phyloP scores from a whole-genome alignment of 2,888 invertebrate genomes.

The Metallyticus violacea region DNA sequence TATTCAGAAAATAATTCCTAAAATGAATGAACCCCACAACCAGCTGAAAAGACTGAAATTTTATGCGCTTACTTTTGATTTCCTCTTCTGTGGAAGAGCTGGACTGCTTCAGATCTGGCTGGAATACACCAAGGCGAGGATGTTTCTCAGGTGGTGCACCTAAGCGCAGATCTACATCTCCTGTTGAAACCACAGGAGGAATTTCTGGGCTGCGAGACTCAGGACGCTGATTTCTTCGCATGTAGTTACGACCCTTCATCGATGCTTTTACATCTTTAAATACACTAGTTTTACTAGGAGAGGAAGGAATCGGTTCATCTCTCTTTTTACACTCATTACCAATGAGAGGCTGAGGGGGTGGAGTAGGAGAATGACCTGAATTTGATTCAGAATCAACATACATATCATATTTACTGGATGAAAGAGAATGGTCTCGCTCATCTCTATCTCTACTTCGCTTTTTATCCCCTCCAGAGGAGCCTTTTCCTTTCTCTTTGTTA shows the following conservation, averaged over 20 bases:
- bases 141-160: constrained; percentile 46
- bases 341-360: constrained; percentile 32
- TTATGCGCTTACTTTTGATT: constrained; percentile 30
- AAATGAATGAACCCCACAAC: background rate
- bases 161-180: constrained; percentile 47
- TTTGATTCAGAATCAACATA: constrained; percentile 4
- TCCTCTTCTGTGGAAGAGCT: constrained; percentile 15
- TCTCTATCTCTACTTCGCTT: background rate
- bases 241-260: constrained; percentile 57
- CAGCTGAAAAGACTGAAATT: constrained; percentile 38
- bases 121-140: constrained; percentile 41
- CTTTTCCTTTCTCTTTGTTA: background rate
- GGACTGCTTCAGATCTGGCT: constrained; percentile 1
- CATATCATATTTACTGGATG: background rate
- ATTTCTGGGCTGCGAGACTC: constrained; percentile 52
- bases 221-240: constrained; percentile 59
- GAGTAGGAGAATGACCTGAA: constrained; percentile 26
- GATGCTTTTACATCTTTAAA: constrained; percentile 45
- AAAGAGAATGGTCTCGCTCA: background rate
- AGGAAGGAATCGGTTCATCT: background rate
- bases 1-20: background rate
- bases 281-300: constrained; percentile 25
- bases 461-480: constrained; percentile 1
- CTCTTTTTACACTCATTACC: constrained; percentile 19
- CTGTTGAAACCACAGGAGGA: constrained; percentile 34